A percentile compares a stretch with the other conserved stretches of the same genome.
These are phyloP conservation scores for Strongylocentrotus purpuratus DNA, from an alignment of 35 echinoderm and acorn worm genomes.

Conservation along the genomic window DNA sequence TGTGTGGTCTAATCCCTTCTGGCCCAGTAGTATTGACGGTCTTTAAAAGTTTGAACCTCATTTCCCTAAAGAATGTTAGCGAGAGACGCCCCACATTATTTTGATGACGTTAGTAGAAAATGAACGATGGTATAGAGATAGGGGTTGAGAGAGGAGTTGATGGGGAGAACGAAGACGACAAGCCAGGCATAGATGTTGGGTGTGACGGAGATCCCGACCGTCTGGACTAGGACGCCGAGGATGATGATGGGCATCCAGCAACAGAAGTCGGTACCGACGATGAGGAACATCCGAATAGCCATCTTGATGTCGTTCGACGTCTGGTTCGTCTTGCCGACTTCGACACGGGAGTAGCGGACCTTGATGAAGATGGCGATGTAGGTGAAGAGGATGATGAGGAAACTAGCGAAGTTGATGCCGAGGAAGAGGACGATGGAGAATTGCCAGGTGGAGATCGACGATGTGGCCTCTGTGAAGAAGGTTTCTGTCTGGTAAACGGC, in stretches of 20 bases:
- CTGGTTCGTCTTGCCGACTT: constrained; percentile 37
- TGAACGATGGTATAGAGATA: constrained; percentile 66
- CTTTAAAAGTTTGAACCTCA: no score
- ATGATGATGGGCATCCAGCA: constrained; percentile 83
- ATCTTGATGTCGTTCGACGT: constrained; percentile 60
- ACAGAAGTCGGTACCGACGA: constrained; percentile 72
- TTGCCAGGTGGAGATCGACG: constrained; percentile 58
- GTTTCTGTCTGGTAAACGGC: background rate
- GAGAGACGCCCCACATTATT: no score
- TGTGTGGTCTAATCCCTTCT: no score
- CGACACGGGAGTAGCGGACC: background rate
- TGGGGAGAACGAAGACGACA: constrained; percentile 70
- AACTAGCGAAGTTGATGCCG: constrained; percentile 62
- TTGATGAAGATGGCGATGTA: constrained; percentile 68
- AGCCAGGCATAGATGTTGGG: constrained; percentile 74
- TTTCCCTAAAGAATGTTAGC: no score
- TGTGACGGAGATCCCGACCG: constrained; percentile 13
- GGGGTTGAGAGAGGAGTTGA: constrained; percentile 77
- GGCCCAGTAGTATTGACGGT: no score
- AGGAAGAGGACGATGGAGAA: constrained; percentile 67
- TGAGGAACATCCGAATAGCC: constrained; percentile 55
- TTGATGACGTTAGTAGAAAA: no score
- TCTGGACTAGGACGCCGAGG: constrained; percentile 54
- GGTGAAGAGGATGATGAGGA: constrained; percentile 58
- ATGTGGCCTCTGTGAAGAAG: constrained; percentile 49